Percentiles rank a stretch among this genome's conserved stretches.
Conservation (phyloP, 2,113 vertebrate species). For the Neogobius melanostomus region DNA sequence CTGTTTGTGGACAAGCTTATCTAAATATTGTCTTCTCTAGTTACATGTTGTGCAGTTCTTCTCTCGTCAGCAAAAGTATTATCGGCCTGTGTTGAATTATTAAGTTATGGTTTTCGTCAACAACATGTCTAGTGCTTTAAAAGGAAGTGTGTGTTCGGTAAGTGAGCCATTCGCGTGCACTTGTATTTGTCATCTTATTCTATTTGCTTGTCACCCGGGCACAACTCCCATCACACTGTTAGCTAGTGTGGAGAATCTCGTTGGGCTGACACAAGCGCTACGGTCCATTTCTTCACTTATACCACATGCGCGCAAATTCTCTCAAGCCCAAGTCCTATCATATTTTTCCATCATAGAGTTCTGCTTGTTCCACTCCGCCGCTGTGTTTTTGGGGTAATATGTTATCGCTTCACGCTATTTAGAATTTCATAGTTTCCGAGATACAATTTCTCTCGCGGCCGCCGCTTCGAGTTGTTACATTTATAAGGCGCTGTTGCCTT, state of each 20-base stretch:
- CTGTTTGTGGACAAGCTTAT: no score
- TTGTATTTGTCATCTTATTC: conserved; percentile 31
- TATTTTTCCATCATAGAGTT: conserved; percentile 13
- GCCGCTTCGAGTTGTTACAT: conserved; percentile 32
- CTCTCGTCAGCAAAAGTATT: no score
- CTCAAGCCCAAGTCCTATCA: conserved; percentile 10
- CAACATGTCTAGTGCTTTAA: no score
- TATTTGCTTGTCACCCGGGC: conserved; percentile 44
- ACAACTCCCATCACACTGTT: conserved; percentile 37
- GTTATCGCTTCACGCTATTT: conserved; percentile 48
- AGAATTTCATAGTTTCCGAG: conserved; percentile 49
- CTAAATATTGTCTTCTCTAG: no score
- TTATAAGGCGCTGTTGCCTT: conserved; percentile 28
- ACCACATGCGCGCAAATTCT: conserved; percentile 20
- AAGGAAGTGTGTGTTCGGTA: conserved; percentile 47
- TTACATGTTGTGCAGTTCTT: no score
- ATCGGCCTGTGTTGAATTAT: no score
- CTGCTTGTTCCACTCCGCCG: conserved; percentile 11
- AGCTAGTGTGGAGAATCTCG: conserved; percentile 60
- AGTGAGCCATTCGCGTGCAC: conserved; percentile 20
- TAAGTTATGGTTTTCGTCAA: no score
- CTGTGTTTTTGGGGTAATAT: conserved; percentile 37
- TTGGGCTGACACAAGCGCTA: conserved; percentile 41
- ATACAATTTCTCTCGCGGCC: conserved; percentile 16
- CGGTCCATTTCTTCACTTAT: conserved; percentile 62